These are phyloP conservation scores for Neotragus moschatus DNA, from an alignment of 2,113 vertebrate species.

Conservation along the genomic window DNA sequence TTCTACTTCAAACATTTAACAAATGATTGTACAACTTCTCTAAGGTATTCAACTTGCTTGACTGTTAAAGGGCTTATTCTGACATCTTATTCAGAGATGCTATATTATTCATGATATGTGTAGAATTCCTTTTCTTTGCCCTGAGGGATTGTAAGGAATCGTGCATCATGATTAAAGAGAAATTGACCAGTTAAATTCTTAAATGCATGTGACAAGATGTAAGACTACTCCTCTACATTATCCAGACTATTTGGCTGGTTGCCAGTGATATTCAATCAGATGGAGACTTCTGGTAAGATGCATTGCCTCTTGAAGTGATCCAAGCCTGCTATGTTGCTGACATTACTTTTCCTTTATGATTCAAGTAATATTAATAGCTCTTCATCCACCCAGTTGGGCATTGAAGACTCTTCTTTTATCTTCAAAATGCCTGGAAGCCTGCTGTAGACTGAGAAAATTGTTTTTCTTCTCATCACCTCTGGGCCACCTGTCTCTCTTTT, in stretches of 20 bases:
- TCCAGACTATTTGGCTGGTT: neutral
- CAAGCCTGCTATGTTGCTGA: neutral
- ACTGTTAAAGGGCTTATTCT: neutral
- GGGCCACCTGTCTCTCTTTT: neutral
- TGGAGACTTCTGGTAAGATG: neutral
- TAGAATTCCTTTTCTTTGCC: conserved; percentile 16
- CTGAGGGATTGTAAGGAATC: neutral
- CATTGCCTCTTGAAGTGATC: neutral
- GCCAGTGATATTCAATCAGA: neutral
- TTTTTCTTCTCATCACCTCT: neutral
- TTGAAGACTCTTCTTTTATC: neutral
- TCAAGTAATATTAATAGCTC: neutral
- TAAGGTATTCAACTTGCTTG: neutral
- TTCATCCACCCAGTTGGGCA: neutral
- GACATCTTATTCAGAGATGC: conserved; percentile 24
- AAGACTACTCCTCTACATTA: neutral
- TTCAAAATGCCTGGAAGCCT: neutral
- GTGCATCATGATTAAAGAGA: neutral
- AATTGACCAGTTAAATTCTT: conserved; percentile 30
- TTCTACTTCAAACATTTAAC: neutral
- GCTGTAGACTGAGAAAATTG: neutral
- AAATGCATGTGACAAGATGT: conserved; percentile 9
- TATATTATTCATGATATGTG: neutral
- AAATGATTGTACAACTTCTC: conserved; percentile 19
- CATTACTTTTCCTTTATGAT: conserved; percentile 37